Conservation (phyloP, 2,113 vertebrate genomes). For the Globicephala melas region DNA sequence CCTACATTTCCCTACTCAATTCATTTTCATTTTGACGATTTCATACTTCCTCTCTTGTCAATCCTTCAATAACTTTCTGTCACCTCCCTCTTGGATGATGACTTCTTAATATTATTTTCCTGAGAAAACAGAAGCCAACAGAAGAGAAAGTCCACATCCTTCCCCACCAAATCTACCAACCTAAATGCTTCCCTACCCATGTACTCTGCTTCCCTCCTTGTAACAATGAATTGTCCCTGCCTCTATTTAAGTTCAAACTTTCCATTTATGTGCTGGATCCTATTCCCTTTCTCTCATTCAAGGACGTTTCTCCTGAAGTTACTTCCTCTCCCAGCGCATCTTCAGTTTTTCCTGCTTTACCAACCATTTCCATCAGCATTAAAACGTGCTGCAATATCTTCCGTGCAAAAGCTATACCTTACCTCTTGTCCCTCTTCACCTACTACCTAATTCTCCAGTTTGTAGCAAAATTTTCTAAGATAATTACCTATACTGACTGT, state of each 20-base stretch:
- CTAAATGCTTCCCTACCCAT: not conserved
- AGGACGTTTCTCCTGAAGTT: not conserved
- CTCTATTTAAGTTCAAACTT: not conserved
- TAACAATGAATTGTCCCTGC: not conserved
- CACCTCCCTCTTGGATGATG: not conserved
- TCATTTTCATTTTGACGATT: not conserved
- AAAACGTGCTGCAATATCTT: not conserved
- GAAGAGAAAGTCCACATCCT: not conserved
- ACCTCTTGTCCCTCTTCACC: not conserved
- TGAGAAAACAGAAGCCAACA: not conserved
- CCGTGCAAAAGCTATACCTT: not conserved
- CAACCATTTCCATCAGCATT: not conserved
- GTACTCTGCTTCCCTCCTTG: not conserved
- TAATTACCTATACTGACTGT: not conserved
- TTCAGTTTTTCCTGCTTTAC: conserved; percentile 13
- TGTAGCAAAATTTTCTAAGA: not conserved
- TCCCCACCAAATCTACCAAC: not conserved
- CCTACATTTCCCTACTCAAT: not conserved
- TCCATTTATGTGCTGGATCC: not conserved
- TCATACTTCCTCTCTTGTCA: not conserved
- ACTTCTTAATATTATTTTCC: not conserved
- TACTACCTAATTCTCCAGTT: not conserved
- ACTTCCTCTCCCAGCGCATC: not conserved
- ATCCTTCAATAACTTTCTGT: not conserved
- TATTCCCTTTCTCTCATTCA: not conserved